Evolutionary conservation across 2,888 invertebrate genomes (phyloP).

Genomic region (Caenorhabditis uteleia): DNA sequence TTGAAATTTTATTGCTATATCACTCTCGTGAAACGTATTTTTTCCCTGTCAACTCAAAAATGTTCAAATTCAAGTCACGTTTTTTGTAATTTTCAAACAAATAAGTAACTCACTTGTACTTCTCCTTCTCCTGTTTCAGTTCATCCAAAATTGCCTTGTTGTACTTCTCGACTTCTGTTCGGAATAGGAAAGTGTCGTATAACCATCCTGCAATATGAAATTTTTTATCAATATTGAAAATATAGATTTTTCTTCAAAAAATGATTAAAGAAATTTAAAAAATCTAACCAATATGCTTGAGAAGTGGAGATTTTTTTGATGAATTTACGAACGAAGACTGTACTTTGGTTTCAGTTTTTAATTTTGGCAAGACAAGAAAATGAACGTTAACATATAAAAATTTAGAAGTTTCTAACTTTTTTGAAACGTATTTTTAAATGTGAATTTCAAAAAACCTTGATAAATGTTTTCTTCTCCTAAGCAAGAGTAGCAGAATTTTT

Average conservation of each 20-base stretch:
- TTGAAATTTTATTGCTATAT: too few relatives aligned
- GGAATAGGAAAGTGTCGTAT: constrained; percentile 46
- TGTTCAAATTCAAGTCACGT: too few relatives aligned
- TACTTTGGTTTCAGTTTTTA: not conserved
- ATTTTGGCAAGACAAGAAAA: too few relatives aligned
- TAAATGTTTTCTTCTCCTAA: too few relatives aligned
- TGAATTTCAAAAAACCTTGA: too few relatives aligned
- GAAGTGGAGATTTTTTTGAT: not conserved
- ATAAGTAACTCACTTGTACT: constrained; percentile 4
- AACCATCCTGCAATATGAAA: constrained; percentile 43
- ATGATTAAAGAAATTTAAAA: not conserved
- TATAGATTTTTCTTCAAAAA: not conserved
- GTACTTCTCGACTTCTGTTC: constrained; percentile 29
- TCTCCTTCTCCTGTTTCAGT: constrained; percentile 9
- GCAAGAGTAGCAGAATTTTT: too few relatives aligned
- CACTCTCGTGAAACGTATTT: too few relatives aligned
- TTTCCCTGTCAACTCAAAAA: too few relatives aligned
- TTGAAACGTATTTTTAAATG: too few relatives aligned
- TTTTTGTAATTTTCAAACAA: not conserved
- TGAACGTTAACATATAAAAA: too few relatives aligned
- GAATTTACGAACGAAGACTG: too few relatives aligned
- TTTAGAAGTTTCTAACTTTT: not conserved
- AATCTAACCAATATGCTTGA: not conserved
- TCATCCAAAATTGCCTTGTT: constrained; percentile 18
- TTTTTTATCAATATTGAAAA: too few relatives aligned